phyloP scores from a whole-genome alignment of 2,888 invertebrate genomes.

The Agrilus mali region DNA sequence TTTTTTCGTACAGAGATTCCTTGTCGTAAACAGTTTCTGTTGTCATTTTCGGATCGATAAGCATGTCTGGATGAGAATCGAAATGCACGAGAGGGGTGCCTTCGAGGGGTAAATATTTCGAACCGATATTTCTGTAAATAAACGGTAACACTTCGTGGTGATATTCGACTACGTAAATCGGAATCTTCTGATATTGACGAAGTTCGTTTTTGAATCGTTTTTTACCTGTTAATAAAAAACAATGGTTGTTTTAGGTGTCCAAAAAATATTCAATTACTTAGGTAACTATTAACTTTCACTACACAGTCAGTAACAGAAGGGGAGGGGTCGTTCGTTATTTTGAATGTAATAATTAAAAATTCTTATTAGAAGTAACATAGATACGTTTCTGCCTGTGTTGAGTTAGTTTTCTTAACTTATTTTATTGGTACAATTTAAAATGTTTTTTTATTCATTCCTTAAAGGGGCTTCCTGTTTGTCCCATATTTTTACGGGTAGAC shows the following conservation, averaged over 20 bases:
- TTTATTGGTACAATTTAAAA: too few relatives aligned
- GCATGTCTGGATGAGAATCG: constrained; percentile 88
- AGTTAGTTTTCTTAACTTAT: too few relatives aligned
- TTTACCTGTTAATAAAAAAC: constrained; percentile 21
- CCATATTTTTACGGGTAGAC: too few relatives aligned
- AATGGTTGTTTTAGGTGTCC: background rate
- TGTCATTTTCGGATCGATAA: constrained; percentile 64
- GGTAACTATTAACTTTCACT: too few relatives aligned
- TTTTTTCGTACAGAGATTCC: constrained; percentile 47
- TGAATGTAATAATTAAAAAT: too few relatives aligned
- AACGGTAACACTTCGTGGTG: constrained; percentile 69
- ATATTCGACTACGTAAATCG: constrained; percentile 65
- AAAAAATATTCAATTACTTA: too few relatives aligned
- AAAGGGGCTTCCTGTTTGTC: too few relatives aligned
- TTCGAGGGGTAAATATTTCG: constrained; percentile 66
- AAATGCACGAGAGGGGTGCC: constrained; percentile 70
- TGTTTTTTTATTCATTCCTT: too few relatives aligned
- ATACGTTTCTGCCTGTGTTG: too few relatives aligned
- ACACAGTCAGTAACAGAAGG: too few relatives aligned
- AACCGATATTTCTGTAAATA: constrained; percentile 66
- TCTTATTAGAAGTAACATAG: too few relatives aligned
- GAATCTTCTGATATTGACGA: constrained; percentile 51
- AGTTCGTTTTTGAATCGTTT: constrained; percentile 8
- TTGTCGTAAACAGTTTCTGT: constrained; percentile 65
- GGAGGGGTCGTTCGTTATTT: too few relatives aligned